A percentile compares a stretch with the other conserved stretches of the same genome.
Conservation (phyloP, 2,797 vertebrate genomes). For the Diplodus sargus region DNA sequence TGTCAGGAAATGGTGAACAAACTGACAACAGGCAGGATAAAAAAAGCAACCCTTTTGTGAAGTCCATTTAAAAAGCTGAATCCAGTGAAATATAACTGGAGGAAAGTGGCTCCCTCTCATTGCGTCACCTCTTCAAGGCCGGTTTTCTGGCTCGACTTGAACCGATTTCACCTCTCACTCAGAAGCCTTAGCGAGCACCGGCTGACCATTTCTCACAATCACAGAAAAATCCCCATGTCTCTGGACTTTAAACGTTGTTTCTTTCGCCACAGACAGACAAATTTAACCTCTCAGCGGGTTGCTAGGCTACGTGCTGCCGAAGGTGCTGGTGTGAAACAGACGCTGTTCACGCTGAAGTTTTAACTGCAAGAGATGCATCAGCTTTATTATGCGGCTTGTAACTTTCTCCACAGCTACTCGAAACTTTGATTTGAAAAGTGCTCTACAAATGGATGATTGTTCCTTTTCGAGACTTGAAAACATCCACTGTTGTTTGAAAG, state of each 20-base stretch:
- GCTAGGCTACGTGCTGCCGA: neutral
- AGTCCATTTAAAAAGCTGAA: neutral
- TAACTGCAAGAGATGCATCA: neutral
- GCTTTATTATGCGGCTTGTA: neutral
- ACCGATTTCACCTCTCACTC: neutral
- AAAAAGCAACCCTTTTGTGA: neutral
- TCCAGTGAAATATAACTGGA: neutral
- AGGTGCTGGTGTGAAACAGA: neutral
- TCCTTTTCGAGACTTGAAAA: conserved; percentile 25
- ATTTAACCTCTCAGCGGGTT: neutral
- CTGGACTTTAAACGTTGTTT: neutral
- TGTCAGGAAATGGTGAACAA: neutral
- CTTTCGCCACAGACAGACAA: neutral
- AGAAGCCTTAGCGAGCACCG: neutral
- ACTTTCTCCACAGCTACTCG: conserved; percentile 1
- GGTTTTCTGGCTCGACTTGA: neutral
- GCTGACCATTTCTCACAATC: neutral
- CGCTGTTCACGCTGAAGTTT: conserved; percentile 3
- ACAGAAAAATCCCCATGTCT: neutral
- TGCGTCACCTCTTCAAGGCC: neutral
- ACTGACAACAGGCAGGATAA: neutral
- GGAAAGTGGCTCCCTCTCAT: neutral
- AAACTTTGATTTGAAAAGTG: conserved; percentile 36
- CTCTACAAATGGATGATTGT: conserved; percentile 33
- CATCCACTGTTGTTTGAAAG: conserved; percentile 8